Evolutionary conservation across 2,797 vertebrate genomes (phyloP), one percentile per base, ranked within the genome.

Genomic region (Glossophaga mutica): DNA sequence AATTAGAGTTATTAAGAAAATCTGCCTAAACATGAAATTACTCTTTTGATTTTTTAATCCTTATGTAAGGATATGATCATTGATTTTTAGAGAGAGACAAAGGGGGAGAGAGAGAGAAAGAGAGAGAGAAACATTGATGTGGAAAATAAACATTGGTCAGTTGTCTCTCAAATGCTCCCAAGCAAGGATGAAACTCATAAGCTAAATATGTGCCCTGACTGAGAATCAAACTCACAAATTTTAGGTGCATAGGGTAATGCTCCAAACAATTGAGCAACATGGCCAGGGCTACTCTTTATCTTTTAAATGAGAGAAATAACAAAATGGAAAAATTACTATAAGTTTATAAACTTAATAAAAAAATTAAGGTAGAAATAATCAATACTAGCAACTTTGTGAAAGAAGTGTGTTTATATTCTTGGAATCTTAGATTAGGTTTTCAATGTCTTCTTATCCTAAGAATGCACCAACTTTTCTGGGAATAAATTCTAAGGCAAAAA

Each of bases 1-100:
- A 96, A 95, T 94, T 82, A 89, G 18, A 97, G 9, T 73, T 24
- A 59, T 76, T 39, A 97, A 32, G 62, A 97, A 97, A 95, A 81
- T 2, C 0, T 87, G 21, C 21, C 24, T 2, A 22, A 50, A 59
- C 48, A 94, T 78, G 55, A 85, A 70, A 65, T 52, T 0, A 11
- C 50, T 83, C 3, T 37, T 68, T 70, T 74, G 21, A 34, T 50
- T 48, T 71, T 71, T 39, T 70, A 62, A 34, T 67, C 32, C 16
- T n/a, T n/a, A 67, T 6, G 2, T n/a, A 16, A n/a, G 32, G 32
- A 67, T 67, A 32, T 62, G 29, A 12, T 62, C 21, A 62, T 6
- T 62, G 29, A 62, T 62, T 62, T 62, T 62, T 62, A 62, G 59
- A 62, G 59, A 62, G 26, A 32, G 59, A 32, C 29, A 62, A 62